Conservation (phyloP, 2,113 vertebrate genomes). For the Notiomystis cincta region DNA sequence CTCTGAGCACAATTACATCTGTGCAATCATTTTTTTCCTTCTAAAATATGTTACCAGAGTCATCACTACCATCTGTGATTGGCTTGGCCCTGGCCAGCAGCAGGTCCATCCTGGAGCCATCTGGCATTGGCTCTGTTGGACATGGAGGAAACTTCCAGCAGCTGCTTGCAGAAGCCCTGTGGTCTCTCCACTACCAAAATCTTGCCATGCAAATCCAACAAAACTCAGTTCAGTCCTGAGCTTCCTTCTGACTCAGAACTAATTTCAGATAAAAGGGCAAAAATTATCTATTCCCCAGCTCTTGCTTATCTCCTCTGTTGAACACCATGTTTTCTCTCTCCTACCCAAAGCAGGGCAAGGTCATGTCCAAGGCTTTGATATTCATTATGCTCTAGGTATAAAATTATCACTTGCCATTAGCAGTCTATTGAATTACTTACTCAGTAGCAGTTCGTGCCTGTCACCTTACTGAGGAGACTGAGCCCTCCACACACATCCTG, state of each 20-base stretch:
- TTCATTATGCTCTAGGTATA: not conserved
- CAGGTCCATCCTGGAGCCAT: not conserved
- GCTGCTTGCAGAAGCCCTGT: not conserved
- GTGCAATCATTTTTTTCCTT: not conserved
- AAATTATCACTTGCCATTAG: not conserved
- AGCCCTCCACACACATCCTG: not conserved
- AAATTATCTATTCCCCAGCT: not conserved
- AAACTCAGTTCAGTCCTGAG: not conserved
- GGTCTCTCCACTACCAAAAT: not conserved
- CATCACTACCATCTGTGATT: not conserved
- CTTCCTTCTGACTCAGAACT: not conserved
- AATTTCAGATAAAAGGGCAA: not conserved
- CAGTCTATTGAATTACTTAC: not conserved
- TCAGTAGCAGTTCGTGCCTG: rapidly evolving
- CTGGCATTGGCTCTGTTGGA: not conserved
- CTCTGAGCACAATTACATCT: not conserved
- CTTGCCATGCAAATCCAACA: not conserved
- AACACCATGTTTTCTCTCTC: not conserved
- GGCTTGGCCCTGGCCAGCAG: rapidly evolving
- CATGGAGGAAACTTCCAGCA: not conserved
- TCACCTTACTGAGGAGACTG: not conserved
- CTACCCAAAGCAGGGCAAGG: not conserved
- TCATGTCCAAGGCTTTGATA: not conserved
- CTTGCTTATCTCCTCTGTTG: not conserved
- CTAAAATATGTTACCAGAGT: not conserved